These are phyloP conservation scores for Octopus bimaculoides DNA, from an alignment of 1,140 invertebrate species.

Conservation along the genomic window DNA sequence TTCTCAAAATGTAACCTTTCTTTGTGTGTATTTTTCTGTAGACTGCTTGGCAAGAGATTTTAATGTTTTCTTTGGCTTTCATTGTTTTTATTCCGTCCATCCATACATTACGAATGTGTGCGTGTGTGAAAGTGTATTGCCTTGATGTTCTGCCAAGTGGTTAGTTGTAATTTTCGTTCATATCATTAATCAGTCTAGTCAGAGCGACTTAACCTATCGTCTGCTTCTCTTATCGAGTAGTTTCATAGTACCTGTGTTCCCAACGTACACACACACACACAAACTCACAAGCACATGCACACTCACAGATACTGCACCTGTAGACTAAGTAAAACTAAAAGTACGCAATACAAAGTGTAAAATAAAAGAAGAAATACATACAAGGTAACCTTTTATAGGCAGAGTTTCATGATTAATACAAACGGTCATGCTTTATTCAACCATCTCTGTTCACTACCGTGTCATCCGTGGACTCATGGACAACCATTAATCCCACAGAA, in stretches of 20 bases:
- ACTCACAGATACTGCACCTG: neutral
- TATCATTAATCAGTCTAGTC: neutral
- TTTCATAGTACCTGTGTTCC: neutral
- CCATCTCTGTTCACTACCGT: too few species aligned
- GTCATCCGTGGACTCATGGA: too few species aligned
- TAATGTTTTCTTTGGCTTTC: too few species aligned
- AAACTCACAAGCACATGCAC: neutral
- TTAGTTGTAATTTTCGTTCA: neutral
- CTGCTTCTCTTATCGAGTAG: neutral
- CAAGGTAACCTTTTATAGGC: too few species aligned
- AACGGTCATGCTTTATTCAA: neutral
- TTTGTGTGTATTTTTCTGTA: too few species aligned
- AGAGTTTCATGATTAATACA: neutral
- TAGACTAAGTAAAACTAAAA: neutral
- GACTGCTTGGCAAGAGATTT: too few species aligned
- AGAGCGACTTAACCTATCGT: neutral
- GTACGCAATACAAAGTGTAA: neutral
- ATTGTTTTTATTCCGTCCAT: too few species aligned
- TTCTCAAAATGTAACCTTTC: too few species aligned
- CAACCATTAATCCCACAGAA: too few species aligned
- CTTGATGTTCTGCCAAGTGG: neutral
- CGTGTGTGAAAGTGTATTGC: neutral
- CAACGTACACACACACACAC: neutral
- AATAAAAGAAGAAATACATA: neutral
- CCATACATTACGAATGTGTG: neutral